phyloP scores from a whole-genome alignment of 2,113 vertebrate species.

The Numida meleagris region DNA sequence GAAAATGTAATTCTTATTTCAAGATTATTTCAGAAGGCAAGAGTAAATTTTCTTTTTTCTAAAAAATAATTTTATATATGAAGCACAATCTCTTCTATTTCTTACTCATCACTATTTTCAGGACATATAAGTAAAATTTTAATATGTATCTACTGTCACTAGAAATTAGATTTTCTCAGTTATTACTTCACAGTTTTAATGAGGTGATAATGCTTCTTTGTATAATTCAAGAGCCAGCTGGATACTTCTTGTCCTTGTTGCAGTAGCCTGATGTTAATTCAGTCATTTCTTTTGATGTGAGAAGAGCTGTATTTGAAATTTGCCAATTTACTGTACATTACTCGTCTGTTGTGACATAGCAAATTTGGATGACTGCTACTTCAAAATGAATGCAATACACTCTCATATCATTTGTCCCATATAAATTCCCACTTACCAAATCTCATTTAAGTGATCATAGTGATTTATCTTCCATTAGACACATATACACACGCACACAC shows the following conservation, averaged over 20 bases:
- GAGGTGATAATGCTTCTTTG: slow-evolving; percentile 56
- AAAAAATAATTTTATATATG: background rate
- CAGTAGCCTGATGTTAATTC: slow-evolving; percentile 40
- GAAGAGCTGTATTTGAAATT: slow-evolving; percentile 6
- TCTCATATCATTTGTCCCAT: background rate
- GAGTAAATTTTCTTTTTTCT: background rate
- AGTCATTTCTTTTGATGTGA: slow-evolving; percentile 21
- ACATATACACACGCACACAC: background rate
- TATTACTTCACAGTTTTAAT: slow-evolving; percentile 50
- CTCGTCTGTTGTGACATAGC: background rate
- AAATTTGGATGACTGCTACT: slow-evolving; percentile 14
- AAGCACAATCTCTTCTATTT: background rate
- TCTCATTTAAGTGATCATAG: background rate
- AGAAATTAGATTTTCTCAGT: slow-evolving; percentile 43
- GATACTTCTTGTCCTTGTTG: slow-evolving; percentile 38
- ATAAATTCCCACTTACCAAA: background rate
- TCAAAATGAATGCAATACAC: background rate
- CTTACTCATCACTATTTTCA: slow-evolving; percentile 17
- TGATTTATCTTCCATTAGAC: background rate
- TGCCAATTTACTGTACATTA: slow-evolving; percentile 30
- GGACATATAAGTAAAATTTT: slow-evolving; percentile 8
- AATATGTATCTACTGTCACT: slow-evolving; percentile 45
- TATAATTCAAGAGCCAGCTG: slow-evolving; percentile 57
- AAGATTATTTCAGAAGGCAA: background rate
- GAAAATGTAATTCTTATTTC: background rate